phyloP scores from a whole-genome alignment of 2,113 vertebrate species.

The Syngnathoides biaculeatus region DNA sequence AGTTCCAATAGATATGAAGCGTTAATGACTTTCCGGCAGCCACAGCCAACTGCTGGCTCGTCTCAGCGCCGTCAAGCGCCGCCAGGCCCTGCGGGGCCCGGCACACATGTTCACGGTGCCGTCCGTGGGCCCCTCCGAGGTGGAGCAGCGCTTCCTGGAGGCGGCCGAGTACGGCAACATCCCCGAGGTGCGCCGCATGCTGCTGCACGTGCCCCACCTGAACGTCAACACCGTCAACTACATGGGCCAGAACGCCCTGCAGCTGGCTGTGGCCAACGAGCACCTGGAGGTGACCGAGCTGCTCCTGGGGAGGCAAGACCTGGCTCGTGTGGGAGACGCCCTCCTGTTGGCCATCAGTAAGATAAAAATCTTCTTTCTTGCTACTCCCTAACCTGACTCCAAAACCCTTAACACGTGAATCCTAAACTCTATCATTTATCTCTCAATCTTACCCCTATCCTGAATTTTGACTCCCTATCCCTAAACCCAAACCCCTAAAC shows the following conservation, averaged over 20 bases:
- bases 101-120: conserved; percentile 93
- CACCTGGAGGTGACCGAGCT: conserved; percentile 95
- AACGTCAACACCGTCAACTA: conserved; percentile 97
- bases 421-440: no score
- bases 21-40: conserved; percentile 40
- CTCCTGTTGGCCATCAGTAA: conserved; percentile 90
- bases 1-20: conserved; percentile 1
- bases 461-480: no score
- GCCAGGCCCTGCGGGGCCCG: conserved; percentile 87
- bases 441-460: no score
- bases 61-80: conserved; percentile 83
- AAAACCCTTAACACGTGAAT: no score
- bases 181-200: conserved; percentile 91
- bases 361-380: conserved; percentile 18
- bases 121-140: conserved; percentile 79
- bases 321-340: conserved; percentile 91
- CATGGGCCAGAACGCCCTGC: conserved; percentile 95
- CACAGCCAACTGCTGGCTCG: conserved; percentile 74
- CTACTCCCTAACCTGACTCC: not conserved
- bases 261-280: conserved; percentile 91
- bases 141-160: conserved; percentile 92
- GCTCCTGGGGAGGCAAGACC: conserved; percentile 85
- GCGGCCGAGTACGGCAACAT: conserved; percentile 97
- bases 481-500: no score
- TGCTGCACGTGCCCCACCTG: conserved; percentile 85